Evolutionary conservation across 1,140 invertebrate species (phyloP), one percentile per base, ranked within the genome.

Genomic region (Thaumetopoea pityocampa): DNA sequence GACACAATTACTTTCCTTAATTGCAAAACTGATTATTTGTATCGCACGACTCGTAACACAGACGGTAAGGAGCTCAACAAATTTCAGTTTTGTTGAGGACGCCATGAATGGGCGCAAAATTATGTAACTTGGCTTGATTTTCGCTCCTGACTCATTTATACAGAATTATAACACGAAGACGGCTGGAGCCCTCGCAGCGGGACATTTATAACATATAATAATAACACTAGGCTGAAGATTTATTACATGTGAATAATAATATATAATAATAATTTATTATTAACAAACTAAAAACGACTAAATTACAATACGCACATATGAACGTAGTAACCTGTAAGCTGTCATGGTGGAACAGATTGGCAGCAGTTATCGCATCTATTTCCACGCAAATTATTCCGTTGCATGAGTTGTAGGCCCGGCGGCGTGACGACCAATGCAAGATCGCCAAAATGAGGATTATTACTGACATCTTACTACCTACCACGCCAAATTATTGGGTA

Each of bases 1-100:
- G 67, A 69, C 72, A 74, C 64, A 81, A 63, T 74, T 68, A 44
- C 56, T 40, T 64, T 51, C 64, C 40, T 44, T 65, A 66, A 54
- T 28, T 38, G 36, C 36, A 38, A n/a, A 8, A 14, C 36, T 17
- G 26, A 11, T 24, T 26, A 36, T 18, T 9, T 12, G 22, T 23
- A 35, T 10, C 7, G 20, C 34, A 18, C 34, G 23, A n/a, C n/a
- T n/a, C n/a, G n/a, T n/a, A n/a, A n/a, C n/a, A 26, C 34, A 5
- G 7, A 17, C 23, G 22, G 11, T n/a, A 6, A 14, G 23, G 23
- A 36, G 20, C 24, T 17, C 30, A 10, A 15, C 10, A 29, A 44
- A 11, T 32, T 48, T 43, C 52, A 22, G 33, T 35, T 47, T 61
- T 63, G 55, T 48, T 51, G 22, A 18, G 33, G 40, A 40, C 36